Conservation (phyloP, 1,140 invertebrate species). For the Trachymyrmex cornetzi region DNA sequence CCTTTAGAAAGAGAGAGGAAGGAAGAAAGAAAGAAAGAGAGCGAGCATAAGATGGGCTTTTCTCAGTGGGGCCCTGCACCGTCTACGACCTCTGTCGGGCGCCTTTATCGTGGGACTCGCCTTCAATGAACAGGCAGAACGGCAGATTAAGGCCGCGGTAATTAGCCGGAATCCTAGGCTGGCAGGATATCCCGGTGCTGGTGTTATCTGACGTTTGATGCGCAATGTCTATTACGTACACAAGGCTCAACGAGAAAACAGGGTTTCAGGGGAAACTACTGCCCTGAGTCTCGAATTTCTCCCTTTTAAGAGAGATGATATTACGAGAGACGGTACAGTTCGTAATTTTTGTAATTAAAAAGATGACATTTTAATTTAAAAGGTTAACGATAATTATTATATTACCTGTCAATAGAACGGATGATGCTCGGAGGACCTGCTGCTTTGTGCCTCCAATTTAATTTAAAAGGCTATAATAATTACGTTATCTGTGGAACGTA, state of each 20-base stretch:
- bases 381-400: too few relatives aligned
- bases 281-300: background rate
- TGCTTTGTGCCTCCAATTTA: background rate
- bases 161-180: slow-evolving; percentile 57
- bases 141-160: slow-evolving; percentile 62
- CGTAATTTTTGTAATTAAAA: too few relatives aligned
- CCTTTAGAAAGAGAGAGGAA: background rate
- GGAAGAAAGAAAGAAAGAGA: slow-evolving; percentile 1
- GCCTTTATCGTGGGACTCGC: slow-evolving; percentile 41
- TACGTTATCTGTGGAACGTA: background rate
- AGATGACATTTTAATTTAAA: too few relatives aligned
- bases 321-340: too few relatives aligned
- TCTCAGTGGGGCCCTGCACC: slow-evolving; percentile 9
- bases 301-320: too few relatives aligned
- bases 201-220: slow-evolving; percentile 36
- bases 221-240: slow-evolving; percentile 20
- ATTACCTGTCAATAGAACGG: too few relatives aligned
- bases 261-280: background rate
- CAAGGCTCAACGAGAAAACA: background rate
- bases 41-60: background rate
- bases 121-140: slow-evolving; percentile 41
- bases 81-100: slow-evolving; percentile 34
- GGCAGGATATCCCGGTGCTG: slow-evolving; percentile 40
- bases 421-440: too few relatives aligned
- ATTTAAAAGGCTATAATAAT: background rate